Evolutionary conservation across 2,888 invertebrate genomes (phyloP).

Genomic region (Megalurothrips usitatus): DNA sequence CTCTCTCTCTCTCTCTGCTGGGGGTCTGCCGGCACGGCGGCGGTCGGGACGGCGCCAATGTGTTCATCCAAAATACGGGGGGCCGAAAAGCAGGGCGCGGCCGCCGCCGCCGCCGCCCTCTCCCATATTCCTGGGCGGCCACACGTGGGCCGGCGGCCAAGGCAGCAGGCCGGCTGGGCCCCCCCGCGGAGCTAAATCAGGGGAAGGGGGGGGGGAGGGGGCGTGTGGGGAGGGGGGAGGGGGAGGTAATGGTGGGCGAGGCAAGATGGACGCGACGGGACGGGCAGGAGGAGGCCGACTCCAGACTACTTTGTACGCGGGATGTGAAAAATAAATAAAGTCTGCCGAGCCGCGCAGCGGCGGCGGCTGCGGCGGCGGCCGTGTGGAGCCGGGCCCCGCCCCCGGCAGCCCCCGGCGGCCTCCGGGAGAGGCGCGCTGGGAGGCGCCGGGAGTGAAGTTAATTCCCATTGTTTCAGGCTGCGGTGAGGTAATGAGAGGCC

Average conservation of each 20-base stretch:
- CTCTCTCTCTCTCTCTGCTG: not conserved
- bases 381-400: not conserved
- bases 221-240: not conserved
- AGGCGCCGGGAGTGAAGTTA: not conserved
- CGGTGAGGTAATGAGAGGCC: not conserved
- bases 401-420: too few species aligned
- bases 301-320: slow-evolving; percentile 4
- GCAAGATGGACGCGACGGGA: not conserved
- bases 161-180: too few species aligned
- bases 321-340: slow-evolving; percentile 24
- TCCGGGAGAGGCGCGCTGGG: too few species aligned
- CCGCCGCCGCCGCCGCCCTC: not conserved
- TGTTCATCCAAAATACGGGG: too few species aligned
- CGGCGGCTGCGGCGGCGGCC: not conserved
- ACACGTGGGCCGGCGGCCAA: not conserved
- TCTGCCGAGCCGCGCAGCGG: not conserved
- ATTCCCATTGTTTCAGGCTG: slow-evolving; percentile 4
- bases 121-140: not conserved
- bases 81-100: too few species aligned
- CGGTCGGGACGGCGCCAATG: too few species aligned
- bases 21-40: too few species aligned
- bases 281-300: not conserved
- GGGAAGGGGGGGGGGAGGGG: not conserved
- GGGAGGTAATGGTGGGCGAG: not conserved
- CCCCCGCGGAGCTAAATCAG: not conserved